Evolutionary conservation across 1,140 invertebrate genomes (phyloP), one percentile per base, ranked within the genome.

Genomic region (Caerostris darwini): DNA sequence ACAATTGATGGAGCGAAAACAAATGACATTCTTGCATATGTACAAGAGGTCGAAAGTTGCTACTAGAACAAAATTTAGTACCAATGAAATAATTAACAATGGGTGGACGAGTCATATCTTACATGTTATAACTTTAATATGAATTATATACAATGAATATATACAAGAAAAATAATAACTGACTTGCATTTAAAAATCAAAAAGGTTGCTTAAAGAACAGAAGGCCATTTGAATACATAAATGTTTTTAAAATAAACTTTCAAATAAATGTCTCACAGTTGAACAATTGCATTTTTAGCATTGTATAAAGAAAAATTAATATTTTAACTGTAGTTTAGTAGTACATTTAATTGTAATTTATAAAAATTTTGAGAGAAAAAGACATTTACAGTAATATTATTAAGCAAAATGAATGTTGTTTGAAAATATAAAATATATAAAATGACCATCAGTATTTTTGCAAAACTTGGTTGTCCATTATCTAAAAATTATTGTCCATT

Each of bases 111-210:
- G 50, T 93, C 71, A 56, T 58, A 87, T 50, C 81, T 64, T 85
- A 71, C 69, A 85, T 56, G n/a, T 17, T 57, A 17, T 56, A 67
- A 67, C 53, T 69, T 86, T 77, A 56, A 54, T 8, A 93, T 93
- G 92, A 87, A 7, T 58, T 54, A 87, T 93, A 34, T 87, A 93
- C 92, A 87, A 71, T 87, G 92, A 86, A 69, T 93, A 86, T 93
- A 14, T 93, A 93, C 92, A 93, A 85, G 82, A 71, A 17, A 71
- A 71, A 57, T 58, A 85, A n/a, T 19, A 58, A 85, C 8, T 34
- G 54, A 59, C 57, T 59, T 58, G 56, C 54, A 58, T 85, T 85
- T 58, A 8, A 59, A 85, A 85, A 19, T 10, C 7, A 85, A 58
- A 6, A 7, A 10, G 14, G 58, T 59, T 57, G 7, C 34, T 14